Evolutionary conservation across 2,113 vertebrate species (phyloP), one percentile per base, ranked within the genome.

Genomic region (Burhinus oedicnemus): DNA sequence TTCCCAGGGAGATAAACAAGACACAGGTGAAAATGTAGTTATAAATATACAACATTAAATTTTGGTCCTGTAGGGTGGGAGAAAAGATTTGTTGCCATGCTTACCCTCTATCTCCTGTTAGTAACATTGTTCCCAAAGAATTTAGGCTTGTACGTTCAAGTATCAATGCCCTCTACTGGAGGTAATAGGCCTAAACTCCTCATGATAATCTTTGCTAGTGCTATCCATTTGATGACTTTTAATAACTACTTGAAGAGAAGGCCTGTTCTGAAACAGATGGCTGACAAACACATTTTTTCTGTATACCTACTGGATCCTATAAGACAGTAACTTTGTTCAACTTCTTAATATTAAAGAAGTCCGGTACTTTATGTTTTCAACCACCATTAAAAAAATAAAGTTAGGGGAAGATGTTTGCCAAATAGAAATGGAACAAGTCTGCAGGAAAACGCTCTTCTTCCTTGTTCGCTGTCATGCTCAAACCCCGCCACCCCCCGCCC

Each of bases 101-200:
- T 86, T 51, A 13, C n/a, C 14, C 13, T 86, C 12, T 21, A 5
- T 78, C 32, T 68, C 26, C 44, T 68, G 25, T n/a, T 30, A 40
- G 25, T 26, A 78, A 42, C 17, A 30, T n/a, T 51, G 70, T 77
- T 87, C 34, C 11, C 30, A 21, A 36, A 64, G 19, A 89, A 51
- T 88, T 85, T 15, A 71, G 47, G 15, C 2, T 81, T 75, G 10
- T 47, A 55, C 14, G 10, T 26, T 89, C 87, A 83, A 49, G 26
- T 82, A 89, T 47, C 42, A 80, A 11, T 36, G 76, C 76, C 87
- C 82, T 94, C 94, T 95, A 54, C 90, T 96, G 92, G 72, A 95
- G 15, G 47, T 21, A 94, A 20, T 44, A 23, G 29, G 45, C 14
- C 51, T 58, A 19, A 90, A 36, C 25, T 70, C 11, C 12, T 49